Percentiles rank a stretch among this genome's conserved stretches.
phyloP scores from a whole-genome alignment of 1,140 invertebrate species.

The Rhynchophorus ferrugineus region DNA sequence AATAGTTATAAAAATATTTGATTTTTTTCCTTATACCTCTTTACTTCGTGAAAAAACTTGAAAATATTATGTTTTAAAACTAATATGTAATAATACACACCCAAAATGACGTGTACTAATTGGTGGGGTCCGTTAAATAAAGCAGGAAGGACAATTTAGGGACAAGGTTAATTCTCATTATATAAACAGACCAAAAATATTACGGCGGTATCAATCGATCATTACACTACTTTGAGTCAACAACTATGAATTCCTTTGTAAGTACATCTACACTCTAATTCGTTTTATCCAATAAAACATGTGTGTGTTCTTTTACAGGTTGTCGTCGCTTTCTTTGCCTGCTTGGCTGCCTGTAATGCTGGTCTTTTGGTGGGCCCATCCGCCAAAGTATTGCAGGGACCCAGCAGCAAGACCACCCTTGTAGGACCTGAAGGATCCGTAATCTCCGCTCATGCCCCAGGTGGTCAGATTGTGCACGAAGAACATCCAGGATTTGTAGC shows the following conservation, averaged over 20 bases:
- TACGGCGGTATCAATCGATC: constrained; percentile 7
- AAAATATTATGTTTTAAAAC: too few relatives aligned
- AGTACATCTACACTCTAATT: constrained; percentile 6
- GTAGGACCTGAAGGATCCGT: constrained; percentile 27
- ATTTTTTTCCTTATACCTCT: too few relatives aligned
- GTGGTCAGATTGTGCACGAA: constrained; percentile 25
- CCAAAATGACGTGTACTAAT: too few relatives aligned
- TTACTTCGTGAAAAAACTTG: too few relatives aligned
- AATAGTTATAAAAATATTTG: too few relatives aligned
- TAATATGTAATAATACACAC: too few relatives aligned
- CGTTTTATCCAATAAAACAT: neutral
- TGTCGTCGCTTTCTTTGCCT: constrained; percentile 23
- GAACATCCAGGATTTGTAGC: constrained; percentile 24
- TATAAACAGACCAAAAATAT: constrained; percentile 1
- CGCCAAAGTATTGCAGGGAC: constrained; percentile 27
- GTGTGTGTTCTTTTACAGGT: constrained; percentile 10
- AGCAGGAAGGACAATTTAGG: neutral
- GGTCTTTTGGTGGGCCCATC: constrained; percentile 14
- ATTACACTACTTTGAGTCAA: constrained; percentile 7
- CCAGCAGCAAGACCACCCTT: constrained; percentile 25
- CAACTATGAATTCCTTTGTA: constrained; percentile 25
- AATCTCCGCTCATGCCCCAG: constrained; percentile 21
- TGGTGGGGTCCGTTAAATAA: too few relatives aligned
- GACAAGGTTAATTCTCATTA: constrained; percentile 1
- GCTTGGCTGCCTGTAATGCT: constrained; percentile 26